phyloP scores from a whole-genome alignment of 2,113 vertebrate species.

The Xerus inauris region DNA sequence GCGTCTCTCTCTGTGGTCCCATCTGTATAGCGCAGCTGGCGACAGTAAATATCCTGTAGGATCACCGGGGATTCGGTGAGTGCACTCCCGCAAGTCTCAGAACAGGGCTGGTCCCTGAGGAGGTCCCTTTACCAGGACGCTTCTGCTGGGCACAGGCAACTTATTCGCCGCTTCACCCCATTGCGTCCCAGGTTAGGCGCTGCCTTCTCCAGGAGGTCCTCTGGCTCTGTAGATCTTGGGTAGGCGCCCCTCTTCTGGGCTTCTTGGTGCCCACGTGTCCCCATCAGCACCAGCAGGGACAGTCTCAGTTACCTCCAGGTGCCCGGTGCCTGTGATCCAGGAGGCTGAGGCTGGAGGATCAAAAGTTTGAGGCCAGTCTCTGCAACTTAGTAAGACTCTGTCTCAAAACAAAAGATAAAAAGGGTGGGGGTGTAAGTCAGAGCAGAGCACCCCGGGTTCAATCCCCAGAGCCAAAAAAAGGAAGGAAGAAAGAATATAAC shows the following conservation, averaged over 20 bases:
- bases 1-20: not conserved
- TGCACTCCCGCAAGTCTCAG: accelerated
- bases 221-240: not conserved
- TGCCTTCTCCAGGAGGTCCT: conserved; percentile 1
- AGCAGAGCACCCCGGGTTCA: not conserved
- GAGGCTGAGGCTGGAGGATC: not conserved
- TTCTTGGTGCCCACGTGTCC: not conserved
- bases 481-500: too few species aligned
- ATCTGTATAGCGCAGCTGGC: not conserved
- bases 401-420: not conserved
- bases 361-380: not conserved
- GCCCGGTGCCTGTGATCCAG: not conserved
- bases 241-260: not conserved
- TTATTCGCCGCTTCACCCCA: too few species aligned
- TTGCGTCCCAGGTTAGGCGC: not conserved
- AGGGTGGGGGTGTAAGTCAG: not conserved
- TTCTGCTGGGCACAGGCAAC: not conserved
- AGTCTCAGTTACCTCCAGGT: not conserved
- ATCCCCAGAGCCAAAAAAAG: not conserved
- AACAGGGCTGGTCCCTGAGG: not conserved
- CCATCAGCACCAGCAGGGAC: not conserved
- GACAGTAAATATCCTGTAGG: not conserved
- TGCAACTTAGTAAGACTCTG: not conserved
- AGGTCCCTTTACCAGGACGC: not conserved
- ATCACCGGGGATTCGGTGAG: not conserved